Conservation (phyloP, 2,888 invertebrate species). For the Dryocosmus kuriphilus region DNA sequence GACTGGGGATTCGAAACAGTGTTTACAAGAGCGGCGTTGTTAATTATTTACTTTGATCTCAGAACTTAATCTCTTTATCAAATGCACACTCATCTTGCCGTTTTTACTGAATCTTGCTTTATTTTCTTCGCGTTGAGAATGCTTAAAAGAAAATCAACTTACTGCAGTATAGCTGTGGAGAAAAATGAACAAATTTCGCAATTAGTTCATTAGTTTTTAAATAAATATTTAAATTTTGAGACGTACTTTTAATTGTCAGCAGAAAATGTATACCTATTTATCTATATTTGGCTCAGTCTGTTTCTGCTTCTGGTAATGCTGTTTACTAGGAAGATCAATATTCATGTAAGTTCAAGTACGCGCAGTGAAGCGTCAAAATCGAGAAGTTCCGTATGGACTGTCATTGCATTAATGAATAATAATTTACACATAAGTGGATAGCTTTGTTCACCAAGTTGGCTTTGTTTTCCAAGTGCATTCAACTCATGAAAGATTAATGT, state of each 20-base stretch:
- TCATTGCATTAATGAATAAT: slow-evolving; percentile 35
- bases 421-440: slow-evolving; percentile 11
- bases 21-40: not conserved
- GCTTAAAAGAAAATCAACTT: not conserved
- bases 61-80: not conserved
- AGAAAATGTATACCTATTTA: too few relatives aligned
- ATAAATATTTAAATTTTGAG: too few relatives aligned
- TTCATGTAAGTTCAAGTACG: not conserved
- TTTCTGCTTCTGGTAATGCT: not conserved
- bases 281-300: too few relatives aligned
- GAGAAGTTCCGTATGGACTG: not conserved
- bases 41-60: slow-evolving; percentile 11
- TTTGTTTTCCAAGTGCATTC: slow-evolving; percentile 7
- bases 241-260: too few relatives aligned
- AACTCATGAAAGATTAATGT: slow-evolving; percentile 30
- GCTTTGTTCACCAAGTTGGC: slow-evolving; percentile 1
- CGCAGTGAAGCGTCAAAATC: not conserved
- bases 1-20: slow-evolving; percentile 7
- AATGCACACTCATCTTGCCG: not conserved
- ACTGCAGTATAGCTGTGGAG: too few relatives aligned
- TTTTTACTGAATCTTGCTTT: not conserved
- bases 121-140: not conserved
- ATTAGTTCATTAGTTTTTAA: too few relatives aligned
- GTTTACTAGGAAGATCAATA: not conserved
- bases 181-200: too few relatives aligned